Percentiles rank a stretch among this genome's conserved stretches.
phyloP scores from a whole-genome alignment of 2,888 invertebrate genomes.

The Antheraea yamamai region DNA sequence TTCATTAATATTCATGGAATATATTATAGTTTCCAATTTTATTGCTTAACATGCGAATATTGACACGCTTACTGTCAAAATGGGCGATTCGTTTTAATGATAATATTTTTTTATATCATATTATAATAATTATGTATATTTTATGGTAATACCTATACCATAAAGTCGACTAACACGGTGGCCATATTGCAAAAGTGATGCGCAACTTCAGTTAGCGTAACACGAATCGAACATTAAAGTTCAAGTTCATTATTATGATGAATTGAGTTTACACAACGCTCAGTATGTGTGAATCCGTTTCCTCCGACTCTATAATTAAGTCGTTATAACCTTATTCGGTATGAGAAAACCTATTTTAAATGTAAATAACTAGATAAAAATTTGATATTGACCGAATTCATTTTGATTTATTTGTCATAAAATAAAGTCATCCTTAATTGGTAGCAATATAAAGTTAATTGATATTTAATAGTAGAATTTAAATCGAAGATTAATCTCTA shows the following conservation, averaged over 20 bases:
- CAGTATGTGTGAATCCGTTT: constrained; percentile 23
- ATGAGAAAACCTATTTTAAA: constrained; percentile 5
- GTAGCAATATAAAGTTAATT: background rate
- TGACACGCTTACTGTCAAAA: background rate
- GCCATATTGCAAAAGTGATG: constrained; percentile 21
- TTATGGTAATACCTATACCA: background rate
- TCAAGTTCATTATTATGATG: constrained; percentile 32
- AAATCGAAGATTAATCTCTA: background rate
- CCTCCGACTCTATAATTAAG: constrained; percentile 9
- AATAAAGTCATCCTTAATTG: background rate
- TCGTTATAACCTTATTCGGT: background rate
- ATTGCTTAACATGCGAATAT: background rate
- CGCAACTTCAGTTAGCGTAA: constrained; percentile 22
- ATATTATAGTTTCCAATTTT: background rate
- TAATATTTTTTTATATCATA: background rate
- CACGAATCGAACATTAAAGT: constrained; percentile 26
- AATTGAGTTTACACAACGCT: constrained; percentile 29
- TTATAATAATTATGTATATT: background rate
- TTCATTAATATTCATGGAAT: background rate
- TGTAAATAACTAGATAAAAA: constrained; percentile 7
- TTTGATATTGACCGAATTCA: constrained; percentile 13
- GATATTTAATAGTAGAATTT: background rate
- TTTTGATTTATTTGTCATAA: background rate
- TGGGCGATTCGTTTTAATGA: background rate
- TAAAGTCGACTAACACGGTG: background rate